These are phyloP conservation scores for Cydia splendana DNA, from an alignment of 1,140 invertebrate species.

Conservation along the genomic window DNA sequence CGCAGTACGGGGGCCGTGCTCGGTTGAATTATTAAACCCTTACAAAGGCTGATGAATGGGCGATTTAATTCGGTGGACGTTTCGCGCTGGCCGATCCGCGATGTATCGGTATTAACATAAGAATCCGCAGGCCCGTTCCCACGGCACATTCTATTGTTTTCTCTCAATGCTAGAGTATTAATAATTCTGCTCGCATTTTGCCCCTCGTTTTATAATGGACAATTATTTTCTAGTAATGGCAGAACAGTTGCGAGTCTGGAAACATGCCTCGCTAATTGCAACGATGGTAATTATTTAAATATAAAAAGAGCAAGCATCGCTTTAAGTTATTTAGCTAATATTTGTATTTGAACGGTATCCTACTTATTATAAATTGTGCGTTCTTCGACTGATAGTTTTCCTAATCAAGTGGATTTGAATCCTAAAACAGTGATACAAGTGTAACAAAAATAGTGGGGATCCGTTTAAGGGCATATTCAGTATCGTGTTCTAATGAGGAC, in stretches of 20 bases:
- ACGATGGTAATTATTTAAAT: conserved; percentile 2
- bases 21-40: conserved; percentile 60
- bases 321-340: background rate
- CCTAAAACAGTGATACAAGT: too few relatives aligned
- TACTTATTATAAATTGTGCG: background rate
- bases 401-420: too few relatives aligned
- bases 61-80: conserved; percentile 59
- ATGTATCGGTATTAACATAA: conserved; percentile 66
- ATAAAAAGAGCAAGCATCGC: background rate
- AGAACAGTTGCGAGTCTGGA: conserved; percentile 17
- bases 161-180: conserved; percentile 45
- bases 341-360: background rate
- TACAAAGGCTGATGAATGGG: conserved; percentile 61
- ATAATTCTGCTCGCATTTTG: conserved; percentile 45
- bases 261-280: conserved; percentile 9
- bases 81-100: conserved; percentile 61
- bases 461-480: too few relatives aligned
- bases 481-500: too few relatives aligned
- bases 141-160: conserved; percentile 55
- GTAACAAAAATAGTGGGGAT: too few relatives aligned
- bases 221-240: conserved; percentile 39
- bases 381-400: background rate
- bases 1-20: conserved; percentile 46
- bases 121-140: conserved; percentile 57
- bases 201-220: conserved; percentile 34